A percentile compares a stretch with the other conserved stretches of the same genome.
Evolutionary conservation across 1,140 invertebrate species (phyloP).

Genomic region (Hetaerina americana): DNA sequence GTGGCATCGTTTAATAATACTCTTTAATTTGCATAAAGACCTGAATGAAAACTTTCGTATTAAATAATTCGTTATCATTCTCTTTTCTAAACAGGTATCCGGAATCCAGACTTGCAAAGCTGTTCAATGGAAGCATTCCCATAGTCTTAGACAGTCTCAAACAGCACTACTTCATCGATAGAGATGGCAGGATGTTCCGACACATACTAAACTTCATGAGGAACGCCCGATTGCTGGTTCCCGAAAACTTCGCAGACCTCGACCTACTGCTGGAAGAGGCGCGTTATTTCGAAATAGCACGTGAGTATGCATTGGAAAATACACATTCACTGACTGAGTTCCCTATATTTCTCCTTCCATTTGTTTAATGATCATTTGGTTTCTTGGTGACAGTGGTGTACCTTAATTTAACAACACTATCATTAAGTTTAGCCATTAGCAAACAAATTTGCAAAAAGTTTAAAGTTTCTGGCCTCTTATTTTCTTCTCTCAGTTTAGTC

Average conservation of each 20-base stretch:
- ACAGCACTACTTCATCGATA: conserved; percentile 96
- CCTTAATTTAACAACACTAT: no score
- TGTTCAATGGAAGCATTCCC: conserved; percentile 93
- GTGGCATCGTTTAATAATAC: no score
- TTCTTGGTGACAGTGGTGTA: no score
- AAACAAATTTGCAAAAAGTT: no score
- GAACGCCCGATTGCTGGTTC: conserved; percentile 73
- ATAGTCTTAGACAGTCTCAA: conserved; percentile 93
- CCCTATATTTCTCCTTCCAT: no score
- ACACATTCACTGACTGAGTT: not conserved
- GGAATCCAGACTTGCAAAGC: conserved; percentile 77
- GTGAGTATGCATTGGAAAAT: conserved; percentile 40
- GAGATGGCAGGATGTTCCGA: conserved; percentile 89
- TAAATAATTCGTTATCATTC: not conserved
- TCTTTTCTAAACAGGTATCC: conserved; percentile 55
- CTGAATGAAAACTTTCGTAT: no score
- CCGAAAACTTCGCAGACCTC: conserved; percentile 73
- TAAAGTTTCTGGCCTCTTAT: no score
- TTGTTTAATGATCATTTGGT: no score
- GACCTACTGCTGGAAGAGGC: conserved; percentile 89
- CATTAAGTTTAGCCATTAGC: no score
- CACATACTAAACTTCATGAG: conserved; percentile 93
- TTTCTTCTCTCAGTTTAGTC: no score
- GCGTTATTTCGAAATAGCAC: conserved; percentile 77
- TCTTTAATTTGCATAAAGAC: no score